Percentiles rank a stretch among this genome's conserved stretches.
Evolutionary conservation across 2,113 vertebrate species (phyloP).

Genomic region (Tursiops truncatus): DNA sequence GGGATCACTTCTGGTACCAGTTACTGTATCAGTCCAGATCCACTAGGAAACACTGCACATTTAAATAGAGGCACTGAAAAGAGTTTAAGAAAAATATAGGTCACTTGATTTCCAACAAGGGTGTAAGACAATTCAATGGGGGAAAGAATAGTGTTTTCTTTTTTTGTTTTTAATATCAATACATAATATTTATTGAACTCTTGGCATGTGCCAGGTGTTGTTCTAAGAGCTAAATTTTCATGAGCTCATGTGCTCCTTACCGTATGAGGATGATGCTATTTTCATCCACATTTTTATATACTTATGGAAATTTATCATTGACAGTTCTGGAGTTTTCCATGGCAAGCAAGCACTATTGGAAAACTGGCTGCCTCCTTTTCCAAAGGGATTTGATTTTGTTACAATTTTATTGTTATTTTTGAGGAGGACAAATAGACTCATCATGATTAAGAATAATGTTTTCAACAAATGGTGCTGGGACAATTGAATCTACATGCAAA

Average conservation of each 20-base stretch:
- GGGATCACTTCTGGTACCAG: not conserved
- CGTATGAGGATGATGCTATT: not conserved
- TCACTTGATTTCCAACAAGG: not conserved
- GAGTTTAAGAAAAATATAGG: not conserved
- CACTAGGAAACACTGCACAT: not conserved
- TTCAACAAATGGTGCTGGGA: not conserved
- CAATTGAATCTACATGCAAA: not conserved
- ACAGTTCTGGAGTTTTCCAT: not conserved
- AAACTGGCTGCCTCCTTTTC: not conserved
- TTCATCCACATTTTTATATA: not conserved
- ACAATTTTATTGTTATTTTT: not conserved
- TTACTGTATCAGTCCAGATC: not conserved
- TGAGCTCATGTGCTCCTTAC: not conserved
- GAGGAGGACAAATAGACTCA: not conserved
- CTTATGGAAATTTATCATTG: not conserved
- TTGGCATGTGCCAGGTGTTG: accelerated
- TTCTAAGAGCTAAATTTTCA: not conserved
- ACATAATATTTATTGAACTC: accelerated
- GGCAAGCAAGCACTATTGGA: not conserved
- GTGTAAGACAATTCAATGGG: not conserved
- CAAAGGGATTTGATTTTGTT: not conserved
- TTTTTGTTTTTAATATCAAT: too few species aligned
- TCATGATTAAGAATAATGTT: not conserved
- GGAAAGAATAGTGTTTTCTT: not conserved
- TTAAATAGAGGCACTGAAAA: not conserved